Base-by-base conservation (phyloP, 2,888 invertebrate species). In the Dastarcus helophoroides region DNA sequence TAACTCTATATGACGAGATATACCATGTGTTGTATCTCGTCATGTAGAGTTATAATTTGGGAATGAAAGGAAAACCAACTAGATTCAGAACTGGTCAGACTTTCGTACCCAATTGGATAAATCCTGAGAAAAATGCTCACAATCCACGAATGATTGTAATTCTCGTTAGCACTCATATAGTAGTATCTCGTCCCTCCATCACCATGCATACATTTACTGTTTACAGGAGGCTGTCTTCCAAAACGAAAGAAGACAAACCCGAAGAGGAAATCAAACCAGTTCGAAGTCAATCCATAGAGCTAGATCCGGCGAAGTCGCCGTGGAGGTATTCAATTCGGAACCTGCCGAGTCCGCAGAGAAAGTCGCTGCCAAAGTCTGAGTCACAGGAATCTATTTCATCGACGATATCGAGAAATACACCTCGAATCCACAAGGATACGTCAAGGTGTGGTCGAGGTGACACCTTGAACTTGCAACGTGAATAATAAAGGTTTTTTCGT, bases 231-330 rank as follows among this genome's bases (percentile, higher is more conserved):
- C 56, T 80, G 26, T 80, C 79, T 22, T 80, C 79, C 3, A 80
- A 79, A 54, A 76, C 75, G 4, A 67, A 73, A 6, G 76, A 78
- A 29, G 60, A 60, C 38, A 54, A 53, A 39, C 39, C 43, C 16
- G 47, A 53, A 10, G 58, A 8, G 8, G 27, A 32, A 9, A 28
- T 19, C 7, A 58, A 67, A 13, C 77, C 77, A 1, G 62, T 74
- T 3, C 76, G 79, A 41, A 82, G 81, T 51, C 73, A 74, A 30
- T 79, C 69, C 19, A 82, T 75, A 53, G 79, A 79, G 48, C 67
- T 60, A 51, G 74, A 75, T 47, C 67, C 61, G 2, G 77, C 80
- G 1, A 82, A 82, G 56, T 76, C 79, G 15, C 77, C 80, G 1
- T 82, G 81, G 82, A 68, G 76, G 44, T 80, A 80, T 56, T 78